A percentile compares a stretch with the other conserved stretches of the same genome.
Conservation (phyloP, 2,113 vertebrate genomes). For the Sisor rabdophorus region DNA sequence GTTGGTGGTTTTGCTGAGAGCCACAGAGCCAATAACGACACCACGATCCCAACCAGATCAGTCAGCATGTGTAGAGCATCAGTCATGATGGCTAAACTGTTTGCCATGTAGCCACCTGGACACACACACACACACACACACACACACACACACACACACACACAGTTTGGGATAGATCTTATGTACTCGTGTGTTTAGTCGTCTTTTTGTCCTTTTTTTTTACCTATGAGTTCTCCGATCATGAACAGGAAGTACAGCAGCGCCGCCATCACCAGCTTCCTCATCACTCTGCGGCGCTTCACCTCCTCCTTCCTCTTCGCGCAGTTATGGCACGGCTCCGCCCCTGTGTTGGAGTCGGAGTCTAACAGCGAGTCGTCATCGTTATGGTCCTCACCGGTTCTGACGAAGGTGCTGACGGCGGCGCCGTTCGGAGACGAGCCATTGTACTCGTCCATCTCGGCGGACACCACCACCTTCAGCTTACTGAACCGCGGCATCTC, state of each 20-base stretch:
- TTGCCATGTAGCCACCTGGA: constrained; percentile 88
- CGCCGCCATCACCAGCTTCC: constrained; percentile 76
- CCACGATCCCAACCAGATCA: constrained; percentile 89
- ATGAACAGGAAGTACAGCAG: constrained; percentile 91
- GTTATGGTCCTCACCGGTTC: constrained; percentile 50
- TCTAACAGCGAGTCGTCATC: constrained; percentile 84
- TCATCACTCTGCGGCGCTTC: constrained; percentile 76
- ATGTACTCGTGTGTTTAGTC: neutral
- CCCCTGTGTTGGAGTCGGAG: constrained; percentile 56
- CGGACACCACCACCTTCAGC: constrained; percentile 85
- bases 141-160: neutral
- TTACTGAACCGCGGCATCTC: constrained; percentile 78
- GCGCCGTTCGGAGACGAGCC: constrained; percentile 69
- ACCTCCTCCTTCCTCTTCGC: constrained; percentile 66
- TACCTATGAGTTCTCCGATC: constrained; percentile 89
- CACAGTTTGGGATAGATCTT: neutral
- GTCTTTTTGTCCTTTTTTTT: constrained; percentile 48
- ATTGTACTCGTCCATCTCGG: constrained; percentile 69
- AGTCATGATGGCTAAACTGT: constrained; percentile 96
- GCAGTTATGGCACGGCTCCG: constrained; percentile 80
- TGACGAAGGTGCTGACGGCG: constrained; percentile 60
- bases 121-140: neutral
- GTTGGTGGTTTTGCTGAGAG: constrained; percentile 89
- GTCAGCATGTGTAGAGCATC: constrained; percentile 94
- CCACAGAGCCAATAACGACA: constrained; percentile 92